phyloP scores from a whole-genome alignment of 30 jellyfish, hydroid and myxozoan genomes.

The Cassiopea xamachana region DNA sequence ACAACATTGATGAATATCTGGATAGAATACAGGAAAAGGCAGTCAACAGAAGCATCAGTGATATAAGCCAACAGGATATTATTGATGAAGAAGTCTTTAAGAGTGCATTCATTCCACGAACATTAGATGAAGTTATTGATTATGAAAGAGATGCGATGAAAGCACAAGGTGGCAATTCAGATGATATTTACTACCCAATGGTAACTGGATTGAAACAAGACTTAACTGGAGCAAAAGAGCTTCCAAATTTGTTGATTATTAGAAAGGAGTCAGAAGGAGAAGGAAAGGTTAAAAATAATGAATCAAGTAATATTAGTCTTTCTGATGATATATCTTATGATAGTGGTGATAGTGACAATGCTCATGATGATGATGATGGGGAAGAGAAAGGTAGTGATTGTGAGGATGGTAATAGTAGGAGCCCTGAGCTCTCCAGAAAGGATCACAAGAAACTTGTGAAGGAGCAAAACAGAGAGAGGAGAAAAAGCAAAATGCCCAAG shows the following conservation, averaged over 20 bases:
- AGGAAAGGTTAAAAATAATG: background rate
- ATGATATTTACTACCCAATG: constrained; percentile 79
- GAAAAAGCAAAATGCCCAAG: constrained; percentile 96
- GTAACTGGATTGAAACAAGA: constrained; percentile 91
- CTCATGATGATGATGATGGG: constrained; percentile 36
- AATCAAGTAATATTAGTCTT: background rate
- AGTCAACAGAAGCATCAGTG: constrained; percentile 55
- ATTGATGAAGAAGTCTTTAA: constrained; percentile 95
- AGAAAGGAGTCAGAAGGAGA: background rate
- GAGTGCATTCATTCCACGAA: constrained; percentile 91
- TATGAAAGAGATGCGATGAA: constrained; percentile 84
- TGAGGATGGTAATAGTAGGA: constrained; percentile 16
- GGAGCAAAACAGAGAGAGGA: constrained; percentile 95
- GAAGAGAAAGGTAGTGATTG: background rate
- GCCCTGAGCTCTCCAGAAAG: constrained; percentile 58
- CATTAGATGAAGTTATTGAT: constrained; percentile 92
- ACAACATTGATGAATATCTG: constrained; percentile 76
- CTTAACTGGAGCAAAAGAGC: constrained; percentile 85
- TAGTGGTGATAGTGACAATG: constrained; percentile 20
- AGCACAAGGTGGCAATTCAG: constrained; percentile 74
- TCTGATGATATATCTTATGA: background rate
- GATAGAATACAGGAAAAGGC: constrained; percentile 80
- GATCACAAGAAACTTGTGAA: constrained; percentile 91
- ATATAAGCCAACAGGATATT: constrained; percentile 61
- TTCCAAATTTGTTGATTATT: constrained; percentile 69